Evolutionary conservation across 2,113 vertebrate genomes (phyloP).

Genomic region (Hassar affinis): DNA sequence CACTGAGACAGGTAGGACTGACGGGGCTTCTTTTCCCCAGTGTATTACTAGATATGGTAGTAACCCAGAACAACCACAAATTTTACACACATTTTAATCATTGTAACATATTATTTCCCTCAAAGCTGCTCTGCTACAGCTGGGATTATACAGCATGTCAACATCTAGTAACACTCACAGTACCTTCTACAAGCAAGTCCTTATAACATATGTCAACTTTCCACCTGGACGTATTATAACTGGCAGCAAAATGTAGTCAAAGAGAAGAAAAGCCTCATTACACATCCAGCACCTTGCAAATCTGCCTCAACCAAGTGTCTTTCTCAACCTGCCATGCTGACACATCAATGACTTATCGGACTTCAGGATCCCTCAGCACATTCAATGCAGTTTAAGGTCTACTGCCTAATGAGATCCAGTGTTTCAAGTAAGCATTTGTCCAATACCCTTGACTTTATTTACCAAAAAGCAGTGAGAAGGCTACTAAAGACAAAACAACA

Average conservation of each 20-base stretch:
- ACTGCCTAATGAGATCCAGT: not conserved
- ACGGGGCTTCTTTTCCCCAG: not conserved
- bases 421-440: not conserved
- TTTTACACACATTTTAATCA: no score
- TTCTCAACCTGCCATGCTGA: not conserved
- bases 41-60: not conserved
- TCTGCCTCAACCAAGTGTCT: not conserved
- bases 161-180: not conserved
- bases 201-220: not conserved
- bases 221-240: not conserved
- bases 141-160: not conserved
- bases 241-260: not conserved
- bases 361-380: not conserved
- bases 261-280: not conserved
- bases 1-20: not conserved
- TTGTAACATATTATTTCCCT: not conserved
- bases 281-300: not conserved
- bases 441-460: not conserved
- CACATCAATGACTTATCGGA: not conserved
- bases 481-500: not conserved
- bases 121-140: not conserved
- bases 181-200: not conserved
- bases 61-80: not conserved
- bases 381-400: not conserved
- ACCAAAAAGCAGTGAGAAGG: not conserved